A percentile compares a stretch with the other conserved stretches of the same genome.
Evolutionary conservation across 2,888 invertebrate species (phyloP).

Genomic region (Chymomyza caudatula): DNA sequence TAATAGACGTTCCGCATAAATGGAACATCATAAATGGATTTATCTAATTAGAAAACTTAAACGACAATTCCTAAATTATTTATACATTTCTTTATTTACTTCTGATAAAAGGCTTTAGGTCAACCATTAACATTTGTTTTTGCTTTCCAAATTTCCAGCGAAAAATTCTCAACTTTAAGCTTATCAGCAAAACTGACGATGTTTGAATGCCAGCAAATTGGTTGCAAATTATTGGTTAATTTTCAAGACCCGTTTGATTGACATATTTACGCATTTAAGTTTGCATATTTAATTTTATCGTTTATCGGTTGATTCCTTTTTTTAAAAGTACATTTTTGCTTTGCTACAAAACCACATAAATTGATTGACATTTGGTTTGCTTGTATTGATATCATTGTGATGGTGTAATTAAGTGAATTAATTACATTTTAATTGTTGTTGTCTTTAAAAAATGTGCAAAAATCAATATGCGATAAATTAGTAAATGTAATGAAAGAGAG

Average conservation of each 20-base stretch:
- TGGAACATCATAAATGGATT: no score
- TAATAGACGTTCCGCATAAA: no score
- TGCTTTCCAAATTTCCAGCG: no score
- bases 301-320: not conserved
- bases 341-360: slow-evolving; percentile 30
- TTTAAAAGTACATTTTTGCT: not conserved
- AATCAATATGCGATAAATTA: slow-evolving; percentile 46
- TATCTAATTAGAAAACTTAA: no score
- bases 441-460: slow-evolving; percentile 8
- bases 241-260: not conserved
- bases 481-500: not conserved
- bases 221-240: not conserved
- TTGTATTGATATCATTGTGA: slow-evolving; percentile 16
- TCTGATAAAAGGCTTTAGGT: no score
- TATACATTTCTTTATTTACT: no score
- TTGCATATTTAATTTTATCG: not conserved
- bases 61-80: no score
- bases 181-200: no score
- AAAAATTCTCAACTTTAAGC: no score
- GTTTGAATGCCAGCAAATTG: not conserved
- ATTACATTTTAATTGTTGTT: slow-evolving; percentile 42
- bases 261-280: not conserved
- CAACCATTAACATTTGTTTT: no score
- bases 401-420: slow-evolving; percentile 49
- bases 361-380: slow-evolving; percentile 46